A percentile compares a stretch with the other conserved stretches of the same genome.
These are phyloP conservation scores for Clusia tigrina DNA, from an alignment of 2,888 invertebrate species.

Conservation along the genomic window DNA sequence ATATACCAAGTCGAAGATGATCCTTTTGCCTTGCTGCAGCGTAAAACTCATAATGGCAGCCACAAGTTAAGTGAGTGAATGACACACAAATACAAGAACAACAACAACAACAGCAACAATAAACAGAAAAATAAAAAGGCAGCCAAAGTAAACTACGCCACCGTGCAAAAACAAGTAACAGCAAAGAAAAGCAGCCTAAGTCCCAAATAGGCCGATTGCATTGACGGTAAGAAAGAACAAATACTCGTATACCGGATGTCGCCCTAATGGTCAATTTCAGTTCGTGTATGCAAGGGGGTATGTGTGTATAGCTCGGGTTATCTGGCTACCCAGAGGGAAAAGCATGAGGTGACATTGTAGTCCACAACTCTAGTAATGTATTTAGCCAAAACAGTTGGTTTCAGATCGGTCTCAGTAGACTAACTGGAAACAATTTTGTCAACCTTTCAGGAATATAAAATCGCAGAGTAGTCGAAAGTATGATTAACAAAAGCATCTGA, in stretches of 20 bases:
- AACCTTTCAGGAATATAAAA: too few relatives aligned
- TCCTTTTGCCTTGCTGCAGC: conserved; percentile 1
- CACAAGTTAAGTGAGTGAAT: conserved; percentile 24
- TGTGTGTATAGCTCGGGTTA: too few relatives aligned
- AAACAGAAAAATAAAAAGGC: conserved; percentile 8
- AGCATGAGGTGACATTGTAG: too few relatives aligned
- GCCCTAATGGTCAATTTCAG: conserved; percentile 59
- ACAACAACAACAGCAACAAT: conserved; percentile 2
- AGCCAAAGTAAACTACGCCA: conserved; percentile 46
- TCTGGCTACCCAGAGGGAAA: too few relatives aligned
- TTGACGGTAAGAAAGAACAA: conserved; percentile 35
- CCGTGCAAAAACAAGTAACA: conserved; percentile 41
- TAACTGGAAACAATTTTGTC: too few relatives aligned
- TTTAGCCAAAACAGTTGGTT: too few relatives aligned
- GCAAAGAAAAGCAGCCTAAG: neutral
- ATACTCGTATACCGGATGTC: conserved; percentile 56
- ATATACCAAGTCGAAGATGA: neutral
- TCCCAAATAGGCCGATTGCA: neutral
- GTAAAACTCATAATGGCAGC: conserved; percentile 22
- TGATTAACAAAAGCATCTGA: too few relatives aligned
- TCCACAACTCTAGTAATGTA: too few relatives aligned
- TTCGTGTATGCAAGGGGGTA: conserved; percentile 9
- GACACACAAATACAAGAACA: conserved; percentile 3
- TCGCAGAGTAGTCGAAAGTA: too few relatives aligned
- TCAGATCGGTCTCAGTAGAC: too few relatives aligned